phyloP scores from a whole-genome alignment of 1,140 invertebrate species.

The Polypedilum pembai region DNA sequence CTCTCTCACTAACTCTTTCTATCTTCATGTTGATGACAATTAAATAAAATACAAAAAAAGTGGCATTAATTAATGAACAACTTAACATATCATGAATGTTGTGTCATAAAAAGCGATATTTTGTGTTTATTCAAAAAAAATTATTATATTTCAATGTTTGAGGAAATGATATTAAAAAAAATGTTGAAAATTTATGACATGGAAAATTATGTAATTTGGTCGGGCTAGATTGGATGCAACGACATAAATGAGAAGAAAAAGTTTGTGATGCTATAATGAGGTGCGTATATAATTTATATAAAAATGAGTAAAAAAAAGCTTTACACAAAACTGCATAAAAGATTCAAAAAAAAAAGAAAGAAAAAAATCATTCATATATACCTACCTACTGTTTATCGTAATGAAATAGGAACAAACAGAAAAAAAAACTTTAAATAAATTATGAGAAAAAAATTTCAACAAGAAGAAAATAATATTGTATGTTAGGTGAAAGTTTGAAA shows the following conservation, averaged over 20 bases:
- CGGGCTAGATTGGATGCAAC: neutral
- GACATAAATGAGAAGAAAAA: neutral
- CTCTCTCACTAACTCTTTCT: neutral
- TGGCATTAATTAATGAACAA: slow-evolving; percentile 23
- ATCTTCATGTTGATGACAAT: neutral
- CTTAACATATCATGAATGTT: slow-evolving; percentile 27
- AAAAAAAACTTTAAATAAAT: neutral
- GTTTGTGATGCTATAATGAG: neutral
- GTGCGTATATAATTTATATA: neutral
- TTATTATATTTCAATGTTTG: neutral
- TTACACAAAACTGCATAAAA: slow-evolving; percentile 3
- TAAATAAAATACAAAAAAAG: slow-evolving; percentile 2
- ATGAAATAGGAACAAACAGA: slow-evolving; percentile 7
- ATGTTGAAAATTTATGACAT: too few relatives aligned
- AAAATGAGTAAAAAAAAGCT: neutral
- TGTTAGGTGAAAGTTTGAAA: slow-evolving; percentile 18
- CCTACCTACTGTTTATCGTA: slow-evolving; percentile 6
- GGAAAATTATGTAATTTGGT: neutral
- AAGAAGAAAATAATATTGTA: neutral
- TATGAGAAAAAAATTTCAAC: neutral
- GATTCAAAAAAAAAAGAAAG: too few relatives aligned
- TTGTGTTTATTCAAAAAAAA: slow-evolving; percentile 2
- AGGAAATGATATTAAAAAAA: neutral
- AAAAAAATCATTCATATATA: neutral
- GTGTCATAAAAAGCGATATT: slow-evolving; percentile 21